phyloP scores from a whole-genome alignment of 2,797 vertebrate species.

The Esox masquinongy region DNA sequence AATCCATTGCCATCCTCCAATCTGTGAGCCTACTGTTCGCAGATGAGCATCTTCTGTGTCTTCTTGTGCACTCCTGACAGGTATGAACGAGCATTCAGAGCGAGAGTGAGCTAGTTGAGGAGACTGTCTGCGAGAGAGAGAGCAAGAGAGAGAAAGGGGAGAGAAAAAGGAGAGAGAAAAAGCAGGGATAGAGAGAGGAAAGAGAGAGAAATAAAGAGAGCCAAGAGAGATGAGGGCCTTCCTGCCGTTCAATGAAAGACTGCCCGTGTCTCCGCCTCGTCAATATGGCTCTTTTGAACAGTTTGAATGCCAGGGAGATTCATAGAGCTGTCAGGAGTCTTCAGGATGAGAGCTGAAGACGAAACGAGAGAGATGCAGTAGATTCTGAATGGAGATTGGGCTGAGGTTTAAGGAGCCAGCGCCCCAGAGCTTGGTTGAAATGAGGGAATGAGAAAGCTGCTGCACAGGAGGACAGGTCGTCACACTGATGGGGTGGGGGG shows the following conservation, averaged over 20 bases:
- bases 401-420: not conserved
- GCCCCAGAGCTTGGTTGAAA: constrained; percentile 1
- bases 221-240: too few species aligned
- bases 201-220: too few species aligned
- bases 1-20: too few species aligned
- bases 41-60: too few species aligned
- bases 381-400: constrained; percentile 25
- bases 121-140: not conserved
- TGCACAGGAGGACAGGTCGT: not conserved
- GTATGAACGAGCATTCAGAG: not conserved
- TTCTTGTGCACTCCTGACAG: too few species aligned
- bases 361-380: too few species aligned
- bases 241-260: too few species aligned
- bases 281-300: too few species aligned
- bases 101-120: not conserved
- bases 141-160: not conserved
- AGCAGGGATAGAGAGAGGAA: not conserved
- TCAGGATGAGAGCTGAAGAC: constrained; percentile 12
- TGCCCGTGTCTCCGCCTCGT: too few species aligned
- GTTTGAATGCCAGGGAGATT: too few species aligned
- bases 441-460: constrained; percentile 2
- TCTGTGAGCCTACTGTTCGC: too few species aligned
- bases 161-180: not conserved
- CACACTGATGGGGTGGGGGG: constrained; percentile 12
- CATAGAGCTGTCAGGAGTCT: constrained; percentile 33